These are phyloP conservation scores for Lobophora halterata DNA, from an alignment of 2,888 invertebrate genomes.

Conservation along the genomic window DNA sequence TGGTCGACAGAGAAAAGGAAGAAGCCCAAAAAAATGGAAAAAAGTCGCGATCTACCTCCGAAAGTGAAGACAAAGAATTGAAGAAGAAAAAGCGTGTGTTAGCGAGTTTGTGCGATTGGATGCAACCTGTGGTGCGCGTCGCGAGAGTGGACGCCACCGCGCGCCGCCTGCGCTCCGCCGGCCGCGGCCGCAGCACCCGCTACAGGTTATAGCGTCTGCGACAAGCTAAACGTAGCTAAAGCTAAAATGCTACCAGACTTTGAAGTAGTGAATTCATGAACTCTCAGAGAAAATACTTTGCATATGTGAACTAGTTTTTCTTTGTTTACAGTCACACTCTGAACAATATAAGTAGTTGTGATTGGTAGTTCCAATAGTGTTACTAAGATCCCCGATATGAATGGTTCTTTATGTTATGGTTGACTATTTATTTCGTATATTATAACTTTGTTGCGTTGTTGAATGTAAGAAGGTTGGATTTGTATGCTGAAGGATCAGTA, in stretches of 20 bases:
- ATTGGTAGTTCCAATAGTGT: conserved; percentile 26
- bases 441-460: conserved; percentile 15
- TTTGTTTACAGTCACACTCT: conserved; percentile 9
- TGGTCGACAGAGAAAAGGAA: conserved; percentile 44
- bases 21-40: conserved; percentile 43
- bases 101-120: conserved; percentile 60
- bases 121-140: conserved; percentile 85
- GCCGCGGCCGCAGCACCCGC: conserved; percentile 35
- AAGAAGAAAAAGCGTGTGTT: conserved; percentile 55
- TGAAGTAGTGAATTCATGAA: conserved; percentile 13
- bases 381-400: conserved; percentile 6
- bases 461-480: conserved; percentile 15
- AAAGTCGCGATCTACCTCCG: conserved; percentile 45
- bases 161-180: conserved; percentile 60
- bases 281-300: conserved; percentile 13
- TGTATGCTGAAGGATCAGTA: conserved; percentile 38
- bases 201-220: conserved; percentile 48
- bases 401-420: conserved; percentile 19
- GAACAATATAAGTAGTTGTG: conserved; percentile 30
- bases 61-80: conserved; percentile 48
- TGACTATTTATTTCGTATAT: conserved; percentile 31
- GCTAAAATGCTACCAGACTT: conserved; percentile 10
- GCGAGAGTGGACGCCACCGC: conserved; percentile 80
- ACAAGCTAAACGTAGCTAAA: conserved; percentile 14
- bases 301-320: conserved; percentile 11